phyloP scores from a whole-genome alignment of 2,888 invertebrate species.

The Leptinotarsa peninsularis region DNA sequence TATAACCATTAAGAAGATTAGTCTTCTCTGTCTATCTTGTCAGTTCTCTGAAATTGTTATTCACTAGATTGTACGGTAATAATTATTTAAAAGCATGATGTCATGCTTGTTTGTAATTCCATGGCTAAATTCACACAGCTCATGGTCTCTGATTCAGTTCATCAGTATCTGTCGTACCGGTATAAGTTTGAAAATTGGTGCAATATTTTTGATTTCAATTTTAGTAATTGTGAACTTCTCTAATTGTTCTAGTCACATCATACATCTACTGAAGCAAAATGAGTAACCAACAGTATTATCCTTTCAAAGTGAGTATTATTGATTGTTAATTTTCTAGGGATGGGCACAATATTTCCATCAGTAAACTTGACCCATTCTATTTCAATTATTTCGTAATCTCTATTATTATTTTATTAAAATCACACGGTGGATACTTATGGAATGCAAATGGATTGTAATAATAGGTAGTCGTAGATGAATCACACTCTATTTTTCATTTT shows the following conservation, averaged over 20 bases:
- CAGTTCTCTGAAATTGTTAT: constrained; percentile 49
- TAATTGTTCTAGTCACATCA: constrained; percentile 51
- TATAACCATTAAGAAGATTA: not conserved
- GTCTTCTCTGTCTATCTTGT: not conserved
- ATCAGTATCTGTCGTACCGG: constrained; percentile 46
- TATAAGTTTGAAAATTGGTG: constrained; percentile 30
- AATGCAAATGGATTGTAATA: too few species aligned
- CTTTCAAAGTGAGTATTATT: constrained; percentile 79
- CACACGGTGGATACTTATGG: too few species aligned
- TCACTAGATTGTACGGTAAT: constrained; percentile 51
- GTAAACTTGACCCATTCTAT: not conserved
- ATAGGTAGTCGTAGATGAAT: too few species aligned
- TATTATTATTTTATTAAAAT: too few species aligned
- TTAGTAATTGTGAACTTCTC: constrained; percentile 29
- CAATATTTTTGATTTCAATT: constrained; percentile 32
- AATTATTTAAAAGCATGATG: constrained; percentile 58
- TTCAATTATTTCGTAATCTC: too few species aligned
- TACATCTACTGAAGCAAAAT: constrained; percentile 50
- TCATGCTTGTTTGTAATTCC: constrained; percentile 46
- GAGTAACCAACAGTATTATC: constrained; percentile 83
- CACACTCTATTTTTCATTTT: too few species aligned
- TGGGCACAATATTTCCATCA: constrained; percentile 12
- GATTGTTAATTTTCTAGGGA: constrained; percentile 16
- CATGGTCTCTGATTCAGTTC: constrained; percentile 42
- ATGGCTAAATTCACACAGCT: constrained; percentile 42